Percentiles rank a stretch among this genome's conserved stretches.
These are phyloP conservation scores for Catajapyx aquilonaris DNA, from an alignment of 1,140 invertebrate genomes.

Conservation along the genomic window DNA sequence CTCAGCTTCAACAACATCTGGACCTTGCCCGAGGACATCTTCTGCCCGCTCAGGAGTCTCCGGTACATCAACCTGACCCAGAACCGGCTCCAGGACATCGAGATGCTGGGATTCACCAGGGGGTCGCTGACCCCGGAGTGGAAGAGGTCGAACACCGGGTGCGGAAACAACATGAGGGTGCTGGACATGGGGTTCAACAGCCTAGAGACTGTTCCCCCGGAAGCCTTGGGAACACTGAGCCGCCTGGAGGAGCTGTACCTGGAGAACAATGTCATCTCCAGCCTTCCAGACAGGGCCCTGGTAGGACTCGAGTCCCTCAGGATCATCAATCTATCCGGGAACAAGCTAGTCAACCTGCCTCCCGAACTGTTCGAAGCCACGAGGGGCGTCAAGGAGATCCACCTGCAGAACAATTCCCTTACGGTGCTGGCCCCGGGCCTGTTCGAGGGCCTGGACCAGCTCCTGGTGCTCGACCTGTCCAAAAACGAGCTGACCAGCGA, in stretches of 20 bases:
- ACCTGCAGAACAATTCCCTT: slow-evolving; percentile 67
- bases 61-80: slow-evolving; percentile 57
- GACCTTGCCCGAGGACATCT: slow-evolving; percentile 53
- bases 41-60: slow-evolving; percentile 55
- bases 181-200: slow-evolving; percentile 66
- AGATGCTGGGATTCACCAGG: slow-evolving; percentile 40
- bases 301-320: slow-evolving; percentile 53
- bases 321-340: slow-evolving; percentile 56
- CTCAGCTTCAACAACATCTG: slow-evolving; percentile 73
- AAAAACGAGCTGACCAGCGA: slow-evolving; percentile 65
- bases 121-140: slow-evolving; percentile 9
- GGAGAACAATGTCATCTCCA: slow-evolving; percentile 43
- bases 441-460: slow-evolving; percentile 55
- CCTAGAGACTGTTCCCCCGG: slow-evolving; percentile 51
- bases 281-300: slow-evolving; percentile 57
- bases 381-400: slow-evolving; percentile 56
- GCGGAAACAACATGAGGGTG: slow-evolving; percentile 43
- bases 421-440: slow-evolving; percentile 64
- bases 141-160: slow-evolving; percentile 20
- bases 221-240: slow-evolving; percentile 45
- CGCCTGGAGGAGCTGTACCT: slow-evolving; percentile 39
- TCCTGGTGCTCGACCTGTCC: slow-evolving; percentile 62
- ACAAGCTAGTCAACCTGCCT: slow-evolving; percentile 56
- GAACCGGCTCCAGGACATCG: slow-evolving; percentile 56
- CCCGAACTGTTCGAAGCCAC: slow-evolving; percentile 62